These are phyloP conservation scores for Macropodus opercularis DNA, from an alignment of 2,797 vertebrate genomes.

Conservation along the genomic window DNA sequence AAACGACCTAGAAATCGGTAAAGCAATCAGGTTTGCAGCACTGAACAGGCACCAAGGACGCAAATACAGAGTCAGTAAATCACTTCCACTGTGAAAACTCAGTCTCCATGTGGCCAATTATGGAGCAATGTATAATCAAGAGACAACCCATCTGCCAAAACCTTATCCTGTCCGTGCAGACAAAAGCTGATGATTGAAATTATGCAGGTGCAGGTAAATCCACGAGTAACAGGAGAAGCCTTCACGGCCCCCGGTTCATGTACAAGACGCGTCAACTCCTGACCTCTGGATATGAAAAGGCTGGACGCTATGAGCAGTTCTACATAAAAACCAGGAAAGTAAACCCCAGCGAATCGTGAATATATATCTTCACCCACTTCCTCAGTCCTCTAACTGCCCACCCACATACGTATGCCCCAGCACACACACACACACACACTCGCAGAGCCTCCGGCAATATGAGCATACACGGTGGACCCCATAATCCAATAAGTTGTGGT, in stretches of 20 bases:
- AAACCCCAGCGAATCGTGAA: constrained; percentile 53
- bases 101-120: constrained; percentile 37
- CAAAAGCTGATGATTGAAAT: constrained; percentile 33
- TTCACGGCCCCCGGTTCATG: constrained; percentile 7
- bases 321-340: constrained; percentile 34
- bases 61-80: constrained; percentile 41
- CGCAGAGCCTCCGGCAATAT: constrained; percentile 52
- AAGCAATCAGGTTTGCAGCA: constrained; percentile 25
- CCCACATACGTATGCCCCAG: constrained; percentile 28
- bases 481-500: constrained; percentile 76
- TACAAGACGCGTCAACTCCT: constrained; percentile 27
- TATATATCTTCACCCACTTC: constrained; percentile 43
- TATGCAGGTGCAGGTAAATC: constrained; percentile 47
- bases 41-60: constrained; percentile 24
- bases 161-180: constrained; percentile 49
- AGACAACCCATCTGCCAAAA: constrained; percentile 47
- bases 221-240: constrained; percentile 41
- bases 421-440: constrained; percentile 27
- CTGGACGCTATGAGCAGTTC: constrained; percentile 20
- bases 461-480: constrained; percentile 64
- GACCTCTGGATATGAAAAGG: constrained; percentile 49
- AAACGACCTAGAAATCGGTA: constrained; percentile 21
- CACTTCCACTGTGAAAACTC: constrained; percentile 32
- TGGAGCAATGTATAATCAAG: constrained; percentile 42
- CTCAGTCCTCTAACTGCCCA: constrained; percentile 45